Base-by-base conservation (phyloP, 2,888 invertebrate species). In the Beris morrisii region DNA sequence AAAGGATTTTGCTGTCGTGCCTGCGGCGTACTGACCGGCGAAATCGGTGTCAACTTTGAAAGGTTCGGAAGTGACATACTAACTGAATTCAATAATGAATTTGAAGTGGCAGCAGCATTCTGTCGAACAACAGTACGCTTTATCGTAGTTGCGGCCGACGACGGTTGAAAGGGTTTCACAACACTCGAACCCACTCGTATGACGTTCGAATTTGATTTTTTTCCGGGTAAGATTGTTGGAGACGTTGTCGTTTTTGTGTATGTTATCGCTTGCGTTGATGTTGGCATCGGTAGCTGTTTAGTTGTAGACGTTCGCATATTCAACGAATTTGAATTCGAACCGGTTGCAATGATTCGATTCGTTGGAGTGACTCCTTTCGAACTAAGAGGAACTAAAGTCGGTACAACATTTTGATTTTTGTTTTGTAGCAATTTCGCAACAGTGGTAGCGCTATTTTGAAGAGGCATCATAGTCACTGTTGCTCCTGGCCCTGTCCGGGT, bases 381-480 rank as follows among this genome's bases (percentile, higher is more conserved):
- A 61, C 52, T 50, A 6, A 61, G 38, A 6, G 61, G 61, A 12
- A 38, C 61, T 43, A 61, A 52, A 32, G 61, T 61, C 4, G 61
- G 61, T 3, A 61, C 61, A 38, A 28, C 61, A 9, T 31, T 50
- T 28, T 15, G 22, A 43, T 52, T 32, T 11, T 54, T 12, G 13
- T 43, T 56, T 15, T 43, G 38, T 15, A 38, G 7, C 44, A 43
- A 6, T 15, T 43, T 44, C 7, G 13, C 38, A 6, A 12, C 38
- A 3, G 9, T 55, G 9, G 31, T 31, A 5, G 11, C 6, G 15
- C 4, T 38, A 38, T n/a, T 61, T 13, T 11, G 43, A 7, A 61
- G 50, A 4, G 61, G 52, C 28, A 61, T 4, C 11, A 61, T 15
- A 5, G 61, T 61, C 12, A 61, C 9, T 7, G 38, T 7, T 7